Evolutionary conservation across 2,797 vertebrate species (phyloP).

Genomic region (Spinibarbus caldwelli): DNA sequence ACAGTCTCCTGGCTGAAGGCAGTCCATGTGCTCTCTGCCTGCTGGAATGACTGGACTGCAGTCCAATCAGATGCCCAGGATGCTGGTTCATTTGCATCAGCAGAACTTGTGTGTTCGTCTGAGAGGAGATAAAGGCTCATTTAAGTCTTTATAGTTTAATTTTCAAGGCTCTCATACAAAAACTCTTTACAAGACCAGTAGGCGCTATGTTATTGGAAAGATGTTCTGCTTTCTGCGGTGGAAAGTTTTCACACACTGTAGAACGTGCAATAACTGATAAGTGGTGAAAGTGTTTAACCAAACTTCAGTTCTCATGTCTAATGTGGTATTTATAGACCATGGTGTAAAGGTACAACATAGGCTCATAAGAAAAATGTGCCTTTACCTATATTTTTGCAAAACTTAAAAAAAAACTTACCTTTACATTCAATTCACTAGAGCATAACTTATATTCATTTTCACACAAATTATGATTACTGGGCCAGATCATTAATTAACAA

Average conservation of each 20-base stretch:
- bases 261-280: conserved; percentile 9
- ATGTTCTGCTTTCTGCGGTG: conserved; percentile 8
- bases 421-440: neutral
- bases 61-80: conserved; percentile 61
- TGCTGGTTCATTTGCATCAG: conserved; percentile 42
- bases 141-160: conserved; percentile 28
- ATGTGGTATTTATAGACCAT: neutral
- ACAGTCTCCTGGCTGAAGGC: conserved; percentile 72
- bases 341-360: neutral
- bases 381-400: neutral
- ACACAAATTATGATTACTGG: neutral
- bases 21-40: conserved; percentile 72
- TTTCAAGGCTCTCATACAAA: neutral
- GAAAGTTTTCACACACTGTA: neutral
- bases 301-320: neutral
- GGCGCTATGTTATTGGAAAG: neutral
- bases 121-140: neutral
- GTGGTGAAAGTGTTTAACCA: neutral
- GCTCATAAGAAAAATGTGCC: neutral
- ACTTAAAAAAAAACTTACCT: neutral
- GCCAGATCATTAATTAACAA: neutral
- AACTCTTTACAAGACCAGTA: neutral
- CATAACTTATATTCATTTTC: neutral
- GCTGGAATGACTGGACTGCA: conserved; percentile 59
- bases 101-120: conserved; percentile 21